These are phyloP conservation scores for Heteromurus nitidus DNA, from an alignment of 2,888 invertebrate species.

Conservation along the genomic window DNA sequence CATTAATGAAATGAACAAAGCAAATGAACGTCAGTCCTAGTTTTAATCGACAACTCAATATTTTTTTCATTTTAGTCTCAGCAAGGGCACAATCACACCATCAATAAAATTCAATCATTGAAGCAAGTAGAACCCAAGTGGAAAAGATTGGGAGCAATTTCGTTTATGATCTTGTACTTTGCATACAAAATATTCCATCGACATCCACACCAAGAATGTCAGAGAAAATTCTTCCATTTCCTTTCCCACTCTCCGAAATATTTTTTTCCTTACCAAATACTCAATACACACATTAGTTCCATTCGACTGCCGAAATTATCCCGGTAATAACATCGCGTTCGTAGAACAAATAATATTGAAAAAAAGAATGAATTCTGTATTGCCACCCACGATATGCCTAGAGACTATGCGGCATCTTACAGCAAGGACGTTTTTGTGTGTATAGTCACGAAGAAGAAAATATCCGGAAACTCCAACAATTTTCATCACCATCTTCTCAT, in stretches of 20 bases:
- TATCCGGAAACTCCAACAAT: conserved; percentile 54
- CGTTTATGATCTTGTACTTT: neutral
- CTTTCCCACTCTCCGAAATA: neutral
- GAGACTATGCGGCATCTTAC: neutral
- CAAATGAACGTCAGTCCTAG: neutral
- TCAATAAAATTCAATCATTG: neutral
- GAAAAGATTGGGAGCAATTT: neutral
- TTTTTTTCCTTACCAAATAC: neutral
- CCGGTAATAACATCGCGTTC: neutral
- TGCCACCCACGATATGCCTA: neutral
- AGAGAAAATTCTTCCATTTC: neutral
- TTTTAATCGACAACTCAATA: too few relatives aligned
- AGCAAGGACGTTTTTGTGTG: neutral
- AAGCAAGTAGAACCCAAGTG: neutral
- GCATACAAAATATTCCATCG: neutral
- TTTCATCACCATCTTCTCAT: conserved; percentile 44
- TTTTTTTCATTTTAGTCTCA: too few relatives aligned
- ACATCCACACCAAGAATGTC: neutral
- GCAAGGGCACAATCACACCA: neutral
- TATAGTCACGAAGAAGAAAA: conserved; percentile 6
- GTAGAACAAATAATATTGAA: neutral
- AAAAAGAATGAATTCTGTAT: too few relatives aligned
- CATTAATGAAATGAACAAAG: neutral
- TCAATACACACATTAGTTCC: neutral
- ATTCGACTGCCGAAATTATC: neutral